Base-by-base conservation (phyloP, 2,113 vertebrate species). In the Plecotus auritus region DNA sequence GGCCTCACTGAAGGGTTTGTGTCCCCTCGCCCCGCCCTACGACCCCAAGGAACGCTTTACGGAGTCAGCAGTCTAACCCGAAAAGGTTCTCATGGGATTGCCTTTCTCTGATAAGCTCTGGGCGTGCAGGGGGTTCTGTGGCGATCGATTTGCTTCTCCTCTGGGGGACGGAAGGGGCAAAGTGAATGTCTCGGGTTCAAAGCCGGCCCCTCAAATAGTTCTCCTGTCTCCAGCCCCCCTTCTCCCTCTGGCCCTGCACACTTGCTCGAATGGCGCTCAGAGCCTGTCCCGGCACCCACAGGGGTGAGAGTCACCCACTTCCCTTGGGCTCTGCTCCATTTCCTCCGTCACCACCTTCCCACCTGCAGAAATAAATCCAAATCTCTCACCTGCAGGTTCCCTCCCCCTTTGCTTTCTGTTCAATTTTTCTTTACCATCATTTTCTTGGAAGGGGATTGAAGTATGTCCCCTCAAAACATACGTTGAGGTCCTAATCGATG, bases 51-150 rank as follows among this genome's bases (percentile, higher is more conserved):
- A 40, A 61, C 17, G 1, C 4, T 6, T 37, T 45, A 23, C 1
- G 20, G 66, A 13, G 23, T 66, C 45, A 10, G n/a, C 5, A 56
- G 67, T 42, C 42, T 22, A 14, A 18, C 32, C 73, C 11, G 32
- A 42, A 32, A 14, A 35, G 2, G 5, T 30, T 0, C 59, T 30
- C 2, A 22, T 9, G 0, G 32, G 30, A 9, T 4, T 0, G 32
- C 23, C 40, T 64, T 73, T 45, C 49, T 40, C 32, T 23, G 9
- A 47, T 1, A 26, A 47, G 45, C 30, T 3, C 69, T 22, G 35
- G 35, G 77, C 4, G 35, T 1, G 3, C 10, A 64, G 59, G 26
- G 14, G 26, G 59, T 0, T 28, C 59, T 64, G 59, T 30, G 59
- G 5, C 2, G 26, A 42, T 1, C 18, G 14, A 11, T 4, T 45